Conservation (phyloP, 2,888 invertebrate species). For the Azorinus chamasolen region DNA sequence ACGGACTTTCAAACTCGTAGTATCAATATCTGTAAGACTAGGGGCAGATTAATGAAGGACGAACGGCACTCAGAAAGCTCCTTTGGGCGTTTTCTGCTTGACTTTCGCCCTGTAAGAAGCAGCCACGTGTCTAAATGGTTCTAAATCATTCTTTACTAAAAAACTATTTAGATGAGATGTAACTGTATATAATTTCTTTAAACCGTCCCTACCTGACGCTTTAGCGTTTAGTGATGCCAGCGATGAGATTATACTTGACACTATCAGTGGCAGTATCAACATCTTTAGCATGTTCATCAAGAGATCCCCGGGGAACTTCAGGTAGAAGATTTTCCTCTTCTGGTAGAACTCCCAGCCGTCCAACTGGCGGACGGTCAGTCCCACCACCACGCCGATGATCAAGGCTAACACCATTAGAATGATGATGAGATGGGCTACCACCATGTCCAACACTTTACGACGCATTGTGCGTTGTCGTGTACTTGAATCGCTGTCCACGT, state of each 20-base stretch:
- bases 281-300: constrained; percentile 90
- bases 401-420: constrained; percentile 89
- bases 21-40: no score
- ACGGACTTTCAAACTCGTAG: no score
- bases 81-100: no score
- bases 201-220: constrained; percentile 92
- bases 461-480: background rate
- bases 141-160: no score
- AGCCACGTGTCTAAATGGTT: no score
- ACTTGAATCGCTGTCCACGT: no score
- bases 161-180: no score
- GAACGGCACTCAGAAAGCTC: no score
- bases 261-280: constrained; percentile 90
- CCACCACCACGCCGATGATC: constrained; percentile 87
- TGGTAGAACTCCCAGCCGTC: constrained; percentile 89
- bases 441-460: background rate
- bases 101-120: no score
- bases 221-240: constrained; percentile 96
- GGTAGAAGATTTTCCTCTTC: constrained; percentile 88
- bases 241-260: constrained; percentile 89
- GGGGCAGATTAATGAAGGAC: no score
- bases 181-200: no score
- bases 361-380: constrained; percentile 88
- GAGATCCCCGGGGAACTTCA: constrained; percentile 90
- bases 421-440: constrained; percentile 87